Percentiles rank a stretch among this genome's conserved stretches.
phyloP scores from a whole-genome alignment of 2,888 invertebrate species.

The Yponomeuta evonymella region DNA sequence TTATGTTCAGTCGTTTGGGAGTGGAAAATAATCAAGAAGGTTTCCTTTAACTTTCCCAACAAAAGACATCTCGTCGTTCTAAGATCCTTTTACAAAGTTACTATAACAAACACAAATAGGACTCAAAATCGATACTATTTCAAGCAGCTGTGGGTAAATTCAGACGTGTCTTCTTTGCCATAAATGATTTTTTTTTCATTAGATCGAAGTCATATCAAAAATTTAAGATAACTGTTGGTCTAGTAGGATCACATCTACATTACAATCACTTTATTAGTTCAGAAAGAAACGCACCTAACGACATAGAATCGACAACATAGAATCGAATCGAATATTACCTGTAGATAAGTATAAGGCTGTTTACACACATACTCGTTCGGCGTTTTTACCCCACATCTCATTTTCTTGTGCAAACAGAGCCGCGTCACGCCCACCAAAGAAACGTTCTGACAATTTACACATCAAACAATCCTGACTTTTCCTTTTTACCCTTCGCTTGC shows the following conservation, averaged over 20 bases:
- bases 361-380: constrained; percentile 4
- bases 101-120: too few relatives aligned
- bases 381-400: constrained; percentile 12
- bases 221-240: too few relatives aligned
- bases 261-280: too few relatives aligned
- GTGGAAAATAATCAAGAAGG: background rate
- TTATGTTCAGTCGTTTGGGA: too few relatives aligned
- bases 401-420: constrained; percentile 14
- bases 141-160: too few relatives aligned
- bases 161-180: too few relatives aligned
- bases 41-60: background rate
- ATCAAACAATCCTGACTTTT: constrained; percentile 12
- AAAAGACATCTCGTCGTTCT: background rate
- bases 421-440: constrained; percentile 7
- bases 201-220: too few relatives aligned
- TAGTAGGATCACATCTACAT: too few relatives aligned
- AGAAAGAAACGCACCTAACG: background rate
- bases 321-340: background rate
- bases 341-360: background rate
- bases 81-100: too few relatives aligned
- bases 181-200: too few relatives aligned
- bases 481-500: background rate
- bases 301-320: background rate
- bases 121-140: too few relatives aligned
- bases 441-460: constrained; percentile 12